These are phyloP conservation scores for Chydorus sphaericus DNA, from an alignment of 2,888 invertebrate genomes.

Conservation along the genomic window DNA sequence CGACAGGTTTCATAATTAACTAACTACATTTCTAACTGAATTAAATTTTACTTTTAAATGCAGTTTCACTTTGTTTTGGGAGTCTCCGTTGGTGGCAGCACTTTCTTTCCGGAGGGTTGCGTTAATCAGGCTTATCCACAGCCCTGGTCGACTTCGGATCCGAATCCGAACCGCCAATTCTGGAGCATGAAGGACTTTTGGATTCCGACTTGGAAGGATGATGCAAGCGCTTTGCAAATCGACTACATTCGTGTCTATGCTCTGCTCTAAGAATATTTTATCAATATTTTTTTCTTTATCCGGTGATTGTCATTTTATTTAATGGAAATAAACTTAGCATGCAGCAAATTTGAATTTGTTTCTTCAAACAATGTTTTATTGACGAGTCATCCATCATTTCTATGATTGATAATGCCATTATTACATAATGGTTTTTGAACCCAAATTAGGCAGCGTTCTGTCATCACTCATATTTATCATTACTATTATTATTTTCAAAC, in stretches of 20 bases:
- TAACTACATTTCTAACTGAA: background rate
- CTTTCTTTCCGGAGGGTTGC: constrained; percentile 24
- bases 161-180: constrained; percentile 9
- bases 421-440: too few relatives aligned
- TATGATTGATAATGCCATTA: too few relatives aligned
- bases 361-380: too few relatives aligned
- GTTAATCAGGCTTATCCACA: constrained; percentile 18
- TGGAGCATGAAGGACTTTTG: constrained; percentile 12
- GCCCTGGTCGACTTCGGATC: constrained; percentile 19
- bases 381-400: too few relatives aligned
- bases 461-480: too few relatives aligned
- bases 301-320: too few relatives aligned
- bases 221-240: constrained; percentile 10
- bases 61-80: constrained; percentile 30
- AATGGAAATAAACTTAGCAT: too few relatives aligned
- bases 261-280: too few relatives aligned
- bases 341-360: too few relatives aligned
- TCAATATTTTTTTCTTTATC: too few relatives aligned
- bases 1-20: background rate
- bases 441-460: too few relatives aligned
- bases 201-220: constrained; percentile 14
- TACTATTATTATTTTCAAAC: too few relatives aligned
- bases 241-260: constrained; percentile 15
- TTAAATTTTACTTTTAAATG: background rate
- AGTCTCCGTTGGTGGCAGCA: constrained; percentile 29